Percentiles rank a stretch among this genome's conserved stretches.
These are phyloP conservation scores for Thaumetopoea pityocampa DNA, from an alignment of 1,140 invertebrate genomes.

Conservation along the genomic window DNA sequence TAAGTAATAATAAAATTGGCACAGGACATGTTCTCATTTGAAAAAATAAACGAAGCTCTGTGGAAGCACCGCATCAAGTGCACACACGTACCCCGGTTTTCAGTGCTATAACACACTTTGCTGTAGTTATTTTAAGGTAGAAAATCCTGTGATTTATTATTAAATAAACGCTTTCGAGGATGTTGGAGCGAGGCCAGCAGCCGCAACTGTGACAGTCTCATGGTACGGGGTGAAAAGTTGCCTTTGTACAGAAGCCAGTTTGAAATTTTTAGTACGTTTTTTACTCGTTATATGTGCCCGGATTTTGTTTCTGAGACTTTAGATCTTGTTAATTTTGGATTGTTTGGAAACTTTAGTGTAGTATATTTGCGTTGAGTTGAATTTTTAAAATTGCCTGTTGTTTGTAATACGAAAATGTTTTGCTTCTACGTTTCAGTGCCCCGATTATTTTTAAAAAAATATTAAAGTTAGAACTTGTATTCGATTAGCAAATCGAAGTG, in stretches of 20 bases:
- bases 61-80: slow-evolving; percentile 5
- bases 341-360: slow-evolving; percentile 4
- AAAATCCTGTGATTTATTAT: slow-evolving; percentile 10
- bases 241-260: slow-evolving; percentile 18
- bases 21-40: slow-evolving; percentile 10
- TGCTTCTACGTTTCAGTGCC: no score
- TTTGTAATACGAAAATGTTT: neutral
- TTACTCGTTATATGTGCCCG: slow-evolving; percentile 7
- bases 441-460: no score
- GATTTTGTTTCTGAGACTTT: slow-evolving; percentile 14
- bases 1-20: slow-evolving; percentile 4
- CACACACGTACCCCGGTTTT: neutral
- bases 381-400: slow-evolving; percentile 1
- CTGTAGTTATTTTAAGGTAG: slow-evolving; percentile 6
- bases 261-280: slow-evolving; percentile 14
- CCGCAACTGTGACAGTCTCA: slow-evolving; percentile 22
- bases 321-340: slow-evolving; percentile 16
- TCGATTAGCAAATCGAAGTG: no score
- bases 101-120: no score
- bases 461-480: no score
- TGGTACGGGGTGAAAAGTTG: slow-evolving; percentile 20
- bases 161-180: slow-evolving; percentile 3
- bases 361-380: slow-evolving; percentile 4
- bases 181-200: slow-evolving; percentile 17
- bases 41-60: slow-evolving; percentile 4